Base-by-base conservation (phyloP, 2,888 invertebrate genomes). In the Caenorhabditis macrosperma region DNA sequence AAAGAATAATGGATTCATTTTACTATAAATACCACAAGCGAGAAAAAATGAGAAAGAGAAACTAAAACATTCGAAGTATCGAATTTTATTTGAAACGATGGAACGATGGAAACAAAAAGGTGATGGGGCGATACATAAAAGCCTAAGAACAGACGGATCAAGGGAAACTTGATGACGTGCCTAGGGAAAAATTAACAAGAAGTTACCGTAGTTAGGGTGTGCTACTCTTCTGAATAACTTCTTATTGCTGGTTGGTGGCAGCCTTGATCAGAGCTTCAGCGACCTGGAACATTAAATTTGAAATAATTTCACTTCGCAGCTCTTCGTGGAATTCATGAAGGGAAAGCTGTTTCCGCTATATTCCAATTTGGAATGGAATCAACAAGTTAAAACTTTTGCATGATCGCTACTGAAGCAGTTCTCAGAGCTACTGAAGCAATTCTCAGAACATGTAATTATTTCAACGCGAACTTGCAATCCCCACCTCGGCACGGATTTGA, bases 211-310 rank as follows among this genome's bases (percentile, higher is more conserved):
- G 22, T 30, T 30, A 10, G 35, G 48, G 64, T 46, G 57, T 33
- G 52, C 72, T 71, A 71, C 33, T 63, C 52, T 54, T 4, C n/a
- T 30, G 28, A 26, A n/a, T 46, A 7, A 57, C 33, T 52, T 28
- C 52, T 68, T 80, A 80, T 44, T 80, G 80, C 59, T 80, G 80
- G 71, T 76, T 76, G 30, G 80, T 67, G 61, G 67, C 86, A 50
- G 88, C 88, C 81, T 88, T 88, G 78, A 88, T 67, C 22, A 89
- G 69, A 41, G 87, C 88, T 72, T 88, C 88, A 41, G 88, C 88
- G 30, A 88, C 87, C 82, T 82, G 76, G 52, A 81, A 66, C 46
- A 15, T 20, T 38, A 1, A 9, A 2, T 50, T 17, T n/a, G 20
- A n/a, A 38, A 7, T 20, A 15, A 12, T 63, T 50, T 38, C 15